Evolutionary conservation across 1,140 invertebrate genomes (phyloP).

Genomic region (Zaprionus lachaisei): DNA sequence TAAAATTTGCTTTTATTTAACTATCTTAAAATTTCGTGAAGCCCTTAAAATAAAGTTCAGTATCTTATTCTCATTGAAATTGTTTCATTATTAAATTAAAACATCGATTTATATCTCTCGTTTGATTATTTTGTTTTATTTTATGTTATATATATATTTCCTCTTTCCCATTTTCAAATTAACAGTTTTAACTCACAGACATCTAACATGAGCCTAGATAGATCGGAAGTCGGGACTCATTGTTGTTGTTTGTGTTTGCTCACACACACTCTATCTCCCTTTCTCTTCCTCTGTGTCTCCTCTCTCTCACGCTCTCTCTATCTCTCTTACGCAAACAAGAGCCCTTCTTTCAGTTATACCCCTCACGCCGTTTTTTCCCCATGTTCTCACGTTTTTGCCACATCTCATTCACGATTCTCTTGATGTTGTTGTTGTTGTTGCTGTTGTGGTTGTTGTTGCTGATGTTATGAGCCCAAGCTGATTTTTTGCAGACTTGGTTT

Average conservation of each 20-base stretch:
- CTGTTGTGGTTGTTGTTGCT: conserved; percentile 48
- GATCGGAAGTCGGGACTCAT: neutral
- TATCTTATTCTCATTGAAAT: neutral
- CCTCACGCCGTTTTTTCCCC: conserved; percentile 6
- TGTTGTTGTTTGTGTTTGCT: conserved; percentile 18
- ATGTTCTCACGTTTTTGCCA: conserved; percentile 41
- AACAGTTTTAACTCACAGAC: neutral
- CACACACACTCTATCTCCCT: neutral
- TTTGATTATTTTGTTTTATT: neutral
- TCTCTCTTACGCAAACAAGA: neutral
- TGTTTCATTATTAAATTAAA: neutral
- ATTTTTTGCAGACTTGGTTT: conserved; percentile 56
- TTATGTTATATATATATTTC: too few species aligned
- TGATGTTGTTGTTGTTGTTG: conserved; percentile 15
- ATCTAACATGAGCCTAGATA: neutral
- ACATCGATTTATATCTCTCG: neutral
- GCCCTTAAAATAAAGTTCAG: too few species aligned
- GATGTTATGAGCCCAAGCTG: conserved; percentile 42
- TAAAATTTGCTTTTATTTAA: neutral
- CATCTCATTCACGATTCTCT: conserved; percentile 24
- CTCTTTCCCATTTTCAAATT: neutral
- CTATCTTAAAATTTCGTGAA: neutral
- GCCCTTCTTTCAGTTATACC: neutral
- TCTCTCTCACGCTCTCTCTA: neutral
- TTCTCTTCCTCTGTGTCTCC: neutral